These are phyloP conservation scores for Polydrusus pterygomalis DNA, from an alignment of 2,888 invertebrate genomes.

Conservation along the genomic window DNA sequence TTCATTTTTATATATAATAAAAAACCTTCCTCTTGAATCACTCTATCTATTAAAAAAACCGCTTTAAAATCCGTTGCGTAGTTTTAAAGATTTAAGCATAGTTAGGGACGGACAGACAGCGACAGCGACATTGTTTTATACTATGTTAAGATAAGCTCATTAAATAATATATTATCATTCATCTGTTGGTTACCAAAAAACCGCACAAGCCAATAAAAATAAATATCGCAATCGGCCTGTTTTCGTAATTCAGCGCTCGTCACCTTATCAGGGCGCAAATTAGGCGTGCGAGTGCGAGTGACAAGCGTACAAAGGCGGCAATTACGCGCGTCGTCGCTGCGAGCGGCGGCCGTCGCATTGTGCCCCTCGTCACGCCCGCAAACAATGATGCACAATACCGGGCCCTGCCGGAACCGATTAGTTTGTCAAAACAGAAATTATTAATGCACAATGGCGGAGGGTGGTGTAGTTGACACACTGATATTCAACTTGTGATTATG, in stretches of 20 bases:
- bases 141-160: too few species aligned
- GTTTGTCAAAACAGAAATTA: constrained; percentile 57
- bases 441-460: constrained; percentile 51
- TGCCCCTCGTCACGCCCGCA: constrained; percentile 55
- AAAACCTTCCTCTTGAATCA: too few species aligned
- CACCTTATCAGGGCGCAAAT: constrained; percentile 64
- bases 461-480: constrained; percentile 54
- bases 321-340: constrained; percentile 71
- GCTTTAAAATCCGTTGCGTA: too few species aligned
- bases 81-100: too few species aligned
- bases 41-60: too few species aligned
- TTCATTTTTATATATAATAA: too few species aligned
- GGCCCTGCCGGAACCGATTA: constrained; percentile 53
- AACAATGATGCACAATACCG: constrained; percentile 54
- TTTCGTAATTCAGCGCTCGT: constrained; percentile 54
- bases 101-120: too few species aligned
- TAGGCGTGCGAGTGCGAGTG: constrained; percentile 73
- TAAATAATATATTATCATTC: too few species aligned
- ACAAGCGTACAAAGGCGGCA: constrained; percentile 71
- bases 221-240: constrained; percentile 16
- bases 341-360: constrained; percentile 61
- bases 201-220: constrained; percentile 27
- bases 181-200: background rate
- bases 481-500: constrained; percentile 35
- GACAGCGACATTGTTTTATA: too few species aligned